phyloP scores from a whole-genome alignment of 53 echinoderm and acorn worm species.

The Paracentrotus lividus region DNA sequence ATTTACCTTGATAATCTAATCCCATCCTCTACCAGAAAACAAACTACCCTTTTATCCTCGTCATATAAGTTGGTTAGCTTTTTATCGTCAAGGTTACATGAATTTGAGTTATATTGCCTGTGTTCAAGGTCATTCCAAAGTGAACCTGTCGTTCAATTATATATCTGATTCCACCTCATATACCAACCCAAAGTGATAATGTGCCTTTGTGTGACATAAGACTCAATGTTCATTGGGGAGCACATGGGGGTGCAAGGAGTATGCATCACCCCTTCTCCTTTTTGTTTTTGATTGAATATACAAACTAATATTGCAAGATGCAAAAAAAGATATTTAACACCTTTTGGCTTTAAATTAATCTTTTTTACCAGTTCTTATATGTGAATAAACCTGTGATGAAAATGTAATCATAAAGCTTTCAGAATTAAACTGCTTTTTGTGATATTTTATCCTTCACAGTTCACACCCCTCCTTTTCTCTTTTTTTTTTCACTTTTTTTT shows the following conservation, averaged over 20 bases:
- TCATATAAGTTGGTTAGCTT: background rate
- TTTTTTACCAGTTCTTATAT: too few species aligned
- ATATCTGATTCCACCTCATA: background rate
- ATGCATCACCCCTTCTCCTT: background rate
- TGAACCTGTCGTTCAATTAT: background rate
- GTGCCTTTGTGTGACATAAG: background rate
- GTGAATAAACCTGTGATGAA: too few species aligned
- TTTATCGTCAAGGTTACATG: background rate
- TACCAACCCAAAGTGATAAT: background rate
- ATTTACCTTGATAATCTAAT: conserved; percentile 11
- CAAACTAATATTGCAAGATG: too few species aligned
- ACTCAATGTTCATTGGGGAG: background rate
- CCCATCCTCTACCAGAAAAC: background rate
- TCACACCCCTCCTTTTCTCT: background rate
- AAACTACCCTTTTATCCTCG: background rate
- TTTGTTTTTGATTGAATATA: too few species aligned
- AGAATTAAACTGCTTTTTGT: too few species aligned
- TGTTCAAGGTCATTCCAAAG: background rate
- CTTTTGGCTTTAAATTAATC: too few species aligned
- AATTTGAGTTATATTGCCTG: background rate
- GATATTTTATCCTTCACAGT: too few species aligned
- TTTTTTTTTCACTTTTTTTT: background rate
- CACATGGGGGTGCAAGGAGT: background rate
- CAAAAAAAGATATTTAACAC: too few species aligned
- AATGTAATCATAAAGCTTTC: too few species aligned